Base-by-base conservation (phyloP, 2,797 vertebrate species). In the Phalloptychus januarius region DNA sequence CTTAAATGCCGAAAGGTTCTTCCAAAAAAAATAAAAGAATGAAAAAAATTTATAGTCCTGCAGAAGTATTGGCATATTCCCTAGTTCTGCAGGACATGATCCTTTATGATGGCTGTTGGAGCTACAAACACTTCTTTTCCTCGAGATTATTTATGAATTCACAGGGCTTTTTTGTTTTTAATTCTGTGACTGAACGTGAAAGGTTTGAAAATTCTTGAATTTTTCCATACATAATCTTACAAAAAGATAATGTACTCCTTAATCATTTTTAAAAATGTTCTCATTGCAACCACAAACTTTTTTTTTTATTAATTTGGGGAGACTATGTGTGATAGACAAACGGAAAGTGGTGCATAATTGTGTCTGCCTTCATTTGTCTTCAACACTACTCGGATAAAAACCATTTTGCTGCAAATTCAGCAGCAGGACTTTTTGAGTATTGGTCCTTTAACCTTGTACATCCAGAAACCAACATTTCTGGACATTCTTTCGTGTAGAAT, bases 1-100 rank as follows among this genome's bases (percentile, higher is more conserved):
- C 69, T 72, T 45, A n/a, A 78, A 70, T 70, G 5, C 70, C 48
- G 25, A 54, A 71, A 28, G 36, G 15, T 67, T 80, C 11, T 79
- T 40, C 33, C 67, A 16, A 42, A 65, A 78, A 65, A 56, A 15
- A 52, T 52, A 52, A 52, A 52, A 52, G 23, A 25, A 25, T 52
- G 52, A 72, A 52, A 63, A 0, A 0, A 54, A 77, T 15, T n/a
- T 75, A 74, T n/a, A 75, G 1, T n/a, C 67, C 50, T 42, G 44
- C 12, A 13, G 36, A 54, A 63, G 40, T 61, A 40, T 72, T 65
- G 18, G 28, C 11, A 61, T 23, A 25, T 38, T 65, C 65, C 12
- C 38, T 40, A 25, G 63, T 67, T 67, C 16, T 67, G 20, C 20
- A 40, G 33, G 20, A 67, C 8, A 5, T 23, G 36, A 67, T 67